A percentile compares a stretch with the other conserved stretches of the same genome.
Evolutionary conservation across 2,888 invertebrate genomes (phyloP).

Genomic region (Polydrusus pterygomalis): DNA sequence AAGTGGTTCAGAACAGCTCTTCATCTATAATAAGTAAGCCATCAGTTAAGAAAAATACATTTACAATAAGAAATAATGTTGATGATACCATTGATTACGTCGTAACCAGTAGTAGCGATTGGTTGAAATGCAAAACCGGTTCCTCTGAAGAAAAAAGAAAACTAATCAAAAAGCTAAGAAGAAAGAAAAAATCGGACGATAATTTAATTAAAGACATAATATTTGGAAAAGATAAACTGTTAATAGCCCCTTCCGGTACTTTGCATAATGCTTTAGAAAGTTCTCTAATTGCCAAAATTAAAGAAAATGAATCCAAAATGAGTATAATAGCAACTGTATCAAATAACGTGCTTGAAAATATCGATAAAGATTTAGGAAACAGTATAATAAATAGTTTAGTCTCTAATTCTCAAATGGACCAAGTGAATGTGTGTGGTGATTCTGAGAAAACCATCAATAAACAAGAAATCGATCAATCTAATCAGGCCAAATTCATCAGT

Average conservation of each 20-base stretch:
- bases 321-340: not conserved
- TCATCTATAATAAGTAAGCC: slow-evolving; percentile 8
- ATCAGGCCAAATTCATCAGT: too few species aligned
- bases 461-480: not conserved
- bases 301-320: slow-evolving; percentile 44
- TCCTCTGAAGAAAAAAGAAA: slow-evolving; percentile 15
- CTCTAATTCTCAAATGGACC: not conserved
- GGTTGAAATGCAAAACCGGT: slow-evolving; percentile 48
- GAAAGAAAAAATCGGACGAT: slow-evolving; percentile 43
- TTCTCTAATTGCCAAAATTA: slow-evolving; percentile 50
- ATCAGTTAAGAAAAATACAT: slow-evolving; percentile 3
- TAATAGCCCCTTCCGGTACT: slow-evolving; percentile 49
- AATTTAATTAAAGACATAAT: slow-evolving; percentile 52
- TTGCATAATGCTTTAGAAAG: slow-evolving; percentile 31
- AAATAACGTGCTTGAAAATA: not conserved
- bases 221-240: slow-evolving; percentile 53
- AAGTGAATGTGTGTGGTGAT: not conserved
- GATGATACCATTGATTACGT: slow-evolving; percentile 63
- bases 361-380: not conserved
- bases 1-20: slow-evolving; percentile 52
- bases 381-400: not conserved
- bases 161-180: slow-evolving; percentile 34
- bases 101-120: slow-evolving; percentile 49
- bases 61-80: slow-evolving; percentile 52
- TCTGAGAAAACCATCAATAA: not conserved